Evolutionary conservation across 2,797 vertebrate species (phyloP).

Genomic region (Pangasius larnaudii): DNA sequence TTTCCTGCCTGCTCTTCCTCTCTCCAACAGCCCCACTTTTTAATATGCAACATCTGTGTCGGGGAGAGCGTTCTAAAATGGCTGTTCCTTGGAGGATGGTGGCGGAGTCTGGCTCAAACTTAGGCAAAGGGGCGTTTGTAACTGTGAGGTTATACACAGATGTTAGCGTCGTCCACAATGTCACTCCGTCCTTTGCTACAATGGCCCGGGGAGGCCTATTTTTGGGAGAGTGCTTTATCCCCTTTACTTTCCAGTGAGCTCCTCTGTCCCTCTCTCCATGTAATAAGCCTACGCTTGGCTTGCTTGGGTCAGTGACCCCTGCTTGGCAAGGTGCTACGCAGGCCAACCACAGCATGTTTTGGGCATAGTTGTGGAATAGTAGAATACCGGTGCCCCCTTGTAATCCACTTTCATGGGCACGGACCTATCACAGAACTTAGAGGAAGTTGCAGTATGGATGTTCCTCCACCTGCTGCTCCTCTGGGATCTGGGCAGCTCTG

Average conservation of each 20-base stretch:
- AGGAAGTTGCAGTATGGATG: slow-evolving; percentile 41
- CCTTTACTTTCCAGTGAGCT: slow-evolving; percentile 68
- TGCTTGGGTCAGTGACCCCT: slow-evolving; percentile 59
- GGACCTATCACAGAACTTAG: slow-evolving; percentile 12
- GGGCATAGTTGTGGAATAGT: slow-evolving; percentile 2
- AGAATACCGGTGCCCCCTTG: slow-evolving; percentile 4
- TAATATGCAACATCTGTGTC: slow-evolving; percentile 88
- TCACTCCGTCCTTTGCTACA: slow-evolving; percentile 81
- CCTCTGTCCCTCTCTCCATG: slow-evolving; percentile 67
- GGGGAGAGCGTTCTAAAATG: slow-evolving; percentile 83
- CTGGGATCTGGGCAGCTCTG: slow-evolving; percentile 43
- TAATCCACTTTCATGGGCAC: slow-evolving; percentile 8
- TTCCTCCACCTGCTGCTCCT: slow-evolving; percentile 58
- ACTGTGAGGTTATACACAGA: slow-evolving; percentile 82
- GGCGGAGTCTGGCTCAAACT: slow-evolving; percentile 81
- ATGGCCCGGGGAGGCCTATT: slow-evolving; percentile 77
- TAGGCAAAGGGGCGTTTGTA: slow-evolving; percentile 78
- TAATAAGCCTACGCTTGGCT: slow-evolving; percentile 63
- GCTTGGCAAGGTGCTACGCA: slow-evolving; percentile 63
- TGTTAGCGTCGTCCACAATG: slow-evolving; percentile 82
- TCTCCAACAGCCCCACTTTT: slow-evolving; percentile 80
- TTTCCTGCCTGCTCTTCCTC: slow-evolving; percentile 62
- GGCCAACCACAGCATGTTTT: slow-evolving; percentile 54
- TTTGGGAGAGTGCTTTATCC: slow-evolving; percentile 74
- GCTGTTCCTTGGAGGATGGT: slow-evolving; percentile 85